Evolutionary conservation across 1,140 invertebrate species (phyloP), one percentile per base, ranked within the genome.

Genomic region (Eupristina koningsbergeri): DNA sequence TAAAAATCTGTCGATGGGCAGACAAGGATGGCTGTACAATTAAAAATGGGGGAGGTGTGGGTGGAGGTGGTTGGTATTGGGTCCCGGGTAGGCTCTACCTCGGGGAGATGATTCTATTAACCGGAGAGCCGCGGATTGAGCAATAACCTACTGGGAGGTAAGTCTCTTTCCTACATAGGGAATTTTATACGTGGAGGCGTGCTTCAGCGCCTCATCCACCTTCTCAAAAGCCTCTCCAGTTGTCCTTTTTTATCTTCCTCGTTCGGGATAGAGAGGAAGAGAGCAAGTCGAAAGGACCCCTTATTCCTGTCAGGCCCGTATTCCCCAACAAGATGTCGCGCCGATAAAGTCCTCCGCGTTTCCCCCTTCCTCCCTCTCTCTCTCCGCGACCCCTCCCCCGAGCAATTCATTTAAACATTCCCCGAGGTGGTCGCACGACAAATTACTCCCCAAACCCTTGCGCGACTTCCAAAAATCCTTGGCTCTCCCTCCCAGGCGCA

Each of bases 401-500:
- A 89, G 89, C 91, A 91, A 92, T 92, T 93, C 92, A 93, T 93
- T 93, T 93, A 88, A 92, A 92, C 91, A 93, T 92, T 93, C 91
- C 91, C 89, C 87, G 86, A 92, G 92, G 92, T 93, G 92, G 92
- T 93, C 92, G 91, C 91, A 90, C 91, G 92, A 93, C 92, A 93
- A 93, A 93, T 93, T 93, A 93, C 92, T 92, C 90, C 88, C 90
- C 83, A 87, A 89, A 90, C 86, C 89, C 89, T 87, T 87, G 87
- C 86, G 77, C 86, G 86, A 87, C 86, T 84, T 84, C 88, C 88
- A 84, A 89, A 90, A 90, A 87, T 81, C 80, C 85, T 85, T 58
- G 64, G 81, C 85, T 81, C 78, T 82, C 84, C 45, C 47, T 8
- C 36, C 6, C n/a, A 19, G 9, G 9, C 34, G 61, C 82, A 83